Evolutionary conservation across 2,888 invertebrate genomes (phyloP).

Genomic region (Quadriops clusia): DNA sequence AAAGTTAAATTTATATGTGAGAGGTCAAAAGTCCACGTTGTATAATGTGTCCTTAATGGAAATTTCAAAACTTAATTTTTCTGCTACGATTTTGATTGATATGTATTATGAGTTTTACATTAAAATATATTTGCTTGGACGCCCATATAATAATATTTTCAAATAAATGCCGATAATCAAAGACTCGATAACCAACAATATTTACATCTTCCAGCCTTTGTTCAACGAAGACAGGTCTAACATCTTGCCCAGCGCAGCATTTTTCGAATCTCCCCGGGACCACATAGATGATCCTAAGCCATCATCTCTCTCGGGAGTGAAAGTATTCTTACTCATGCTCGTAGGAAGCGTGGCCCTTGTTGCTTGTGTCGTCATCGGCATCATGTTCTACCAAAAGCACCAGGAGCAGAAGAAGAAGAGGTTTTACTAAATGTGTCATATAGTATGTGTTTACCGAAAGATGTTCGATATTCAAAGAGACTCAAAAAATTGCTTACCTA

Average conservation of each 20-base stretch:
- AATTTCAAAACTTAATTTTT: background rate
- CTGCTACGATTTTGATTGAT: too few species aligned
- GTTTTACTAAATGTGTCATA: slow-evolving; percentile 63
- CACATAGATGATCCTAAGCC: slow-evolving; percentile 82
- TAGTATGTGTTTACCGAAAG: too few species aligned
- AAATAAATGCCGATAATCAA: too few species aligned
- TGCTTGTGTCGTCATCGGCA: slow-evolving; percentile 73
- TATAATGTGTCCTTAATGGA: background rate
- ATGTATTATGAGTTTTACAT: too few species aligned
- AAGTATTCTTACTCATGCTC: slow-evolving; percentile 81
- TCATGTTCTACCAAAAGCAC: slow-evolving; percentile 87
- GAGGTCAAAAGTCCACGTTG: too few species aligned
- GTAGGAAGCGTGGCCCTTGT: slow-evolving; percentile 72
- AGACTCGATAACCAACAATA: slow-evolving; percentile 5
- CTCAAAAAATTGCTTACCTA: too few species aligned
- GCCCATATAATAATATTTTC: too few species aligned
- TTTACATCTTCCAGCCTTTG: slow-evolving; percentile 35
- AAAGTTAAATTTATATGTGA: too few species aligned
- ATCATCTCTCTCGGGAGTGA: slow-evolving; percentile 75
- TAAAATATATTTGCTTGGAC: too few species aligned
- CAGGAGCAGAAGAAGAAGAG: slow-evolving; percentile 83
- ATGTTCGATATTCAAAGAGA: too few species aligned
- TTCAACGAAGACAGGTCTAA: slow-evolving; percentile 66
- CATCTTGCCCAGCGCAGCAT: slow-evolving; percentile 80
- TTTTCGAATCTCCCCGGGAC: slow-evolving; percentile 84